Conservation (phyloP, 37 sponge, comb jelly and placozoan species). For the Mnemiopsis leidyi region DNA sequence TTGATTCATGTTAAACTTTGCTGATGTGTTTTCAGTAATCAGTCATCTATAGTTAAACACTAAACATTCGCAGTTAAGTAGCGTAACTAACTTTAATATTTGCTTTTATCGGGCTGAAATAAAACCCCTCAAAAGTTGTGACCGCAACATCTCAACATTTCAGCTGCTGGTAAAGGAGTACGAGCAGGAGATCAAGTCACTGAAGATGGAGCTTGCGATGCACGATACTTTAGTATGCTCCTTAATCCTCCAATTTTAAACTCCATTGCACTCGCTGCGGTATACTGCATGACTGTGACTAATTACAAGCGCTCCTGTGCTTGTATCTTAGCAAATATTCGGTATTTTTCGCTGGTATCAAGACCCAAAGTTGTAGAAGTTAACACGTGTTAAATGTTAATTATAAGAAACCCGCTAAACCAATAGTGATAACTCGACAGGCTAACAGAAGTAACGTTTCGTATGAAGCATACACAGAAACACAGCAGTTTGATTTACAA, state of each 20-base stretch:
- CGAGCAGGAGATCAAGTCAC: slow-evolving; percentile 82
- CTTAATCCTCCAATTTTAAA: background rate
- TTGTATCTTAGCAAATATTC: background rate
- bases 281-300: background rate
- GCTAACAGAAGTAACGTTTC: slow-evolving; percentile 69
- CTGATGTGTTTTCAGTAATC: too few relatives aligned
- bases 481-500: slow-evolving; percentile 75
- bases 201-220: slow-evolving; percentile 92
- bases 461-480: slow-evolving; percentile 86
- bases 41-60: too few relatives aligned
- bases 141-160: background rate
- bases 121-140: too few relatives aligned
- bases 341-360: too few relatives aligned
- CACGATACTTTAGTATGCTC: slow-evolving; percentile 79
- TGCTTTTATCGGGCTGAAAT: too few relatives aligned
- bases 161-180: slow-evolving; percentile 82
- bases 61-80: too few relatives aligned
- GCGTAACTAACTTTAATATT: too few relatives aligned
- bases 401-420: too few relatives aligned
- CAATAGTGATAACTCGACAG: background rate
- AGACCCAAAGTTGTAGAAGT: too few relatives aligned
- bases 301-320: background rate
- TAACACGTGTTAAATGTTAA: too few relatives aligned
- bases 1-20: too few relatives aligned
- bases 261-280: background rate